These are phyloP conservation scores for Acipenser oxyrinchus DNA, from an alignment of 2,797 vertebrate species.

Conservation along the genomic window DNA sequence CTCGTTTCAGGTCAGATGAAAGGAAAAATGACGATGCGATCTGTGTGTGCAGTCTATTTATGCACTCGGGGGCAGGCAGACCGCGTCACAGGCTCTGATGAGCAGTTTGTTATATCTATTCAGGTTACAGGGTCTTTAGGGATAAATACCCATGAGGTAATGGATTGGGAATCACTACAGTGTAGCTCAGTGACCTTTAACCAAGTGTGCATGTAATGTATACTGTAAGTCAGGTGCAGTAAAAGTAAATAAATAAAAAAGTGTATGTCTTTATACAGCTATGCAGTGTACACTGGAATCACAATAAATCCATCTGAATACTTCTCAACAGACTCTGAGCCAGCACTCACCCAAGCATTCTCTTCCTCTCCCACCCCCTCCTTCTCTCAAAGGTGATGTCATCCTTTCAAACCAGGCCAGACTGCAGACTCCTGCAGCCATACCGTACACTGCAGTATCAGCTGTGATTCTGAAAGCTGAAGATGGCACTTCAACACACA, in stretches of 20 bases:
- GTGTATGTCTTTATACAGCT: neutral
- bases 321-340: slow-evolving; percentile 27
- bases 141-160: too few relatives aligned
- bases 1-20: too few relatives aligned
- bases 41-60: too few relatives aligned
- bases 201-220: neutral
- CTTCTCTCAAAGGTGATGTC: slow-evolving; percentile 45
- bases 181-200: neutral
- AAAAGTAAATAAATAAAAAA: neutral
- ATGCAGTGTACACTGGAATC: neutral
- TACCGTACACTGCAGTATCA: slow-evolving; percentile 33
- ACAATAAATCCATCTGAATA: slow-evolving; percentile 6
- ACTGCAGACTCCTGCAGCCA: slow-evolving; percentile 21
- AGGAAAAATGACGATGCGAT: too few relatives aligned
- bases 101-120: too few relatives aligned
- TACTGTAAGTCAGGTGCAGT: neutral
- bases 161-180: neutral
- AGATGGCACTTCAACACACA: slow-evolving; percentile 10
- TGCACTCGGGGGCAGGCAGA: too few relatives aligned
- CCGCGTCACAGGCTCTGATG: too few relatives aligned
- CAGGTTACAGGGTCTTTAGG: too few relatives aligned
- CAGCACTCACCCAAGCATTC: slow-evolving; percentile 16
- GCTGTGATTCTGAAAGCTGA: slow-evolving; percentile 17
- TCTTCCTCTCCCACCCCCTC: slow-evolving; percentile 17
- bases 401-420: slow-evolving; percentile 34